Percentiles rank a stretch among this genome's conserved stretches.
Evolutionary conservation across 2,888 invertebrate genomes (phyloP).

Genomic region (Athalia circularis): DNA sequence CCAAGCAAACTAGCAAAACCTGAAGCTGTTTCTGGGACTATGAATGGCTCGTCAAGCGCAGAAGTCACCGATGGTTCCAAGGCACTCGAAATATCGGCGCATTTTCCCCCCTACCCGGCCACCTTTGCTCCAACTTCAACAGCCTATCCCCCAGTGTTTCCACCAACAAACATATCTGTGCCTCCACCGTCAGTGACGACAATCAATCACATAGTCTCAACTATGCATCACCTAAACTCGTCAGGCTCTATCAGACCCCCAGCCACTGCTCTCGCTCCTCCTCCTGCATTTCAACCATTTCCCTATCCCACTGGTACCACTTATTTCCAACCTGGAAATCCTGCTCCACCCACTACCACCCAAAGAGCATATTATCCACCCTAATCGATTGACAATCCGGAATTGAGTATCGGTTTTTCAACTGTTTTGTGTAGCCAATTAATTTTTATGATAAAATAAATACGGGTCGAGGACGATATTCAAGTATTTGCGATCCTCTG

Average conservation of each 20-base stretch:
- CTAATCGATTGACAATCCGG: conserved; percentile 52
- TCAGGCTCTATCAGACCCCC: conserved; percentile 60
- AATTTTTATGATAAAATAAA: background rate
- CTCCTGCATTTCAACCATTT: conserved; percentile 63
- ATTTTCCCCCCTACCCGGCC: conserved; percentile 65
- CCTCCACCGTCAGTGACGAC: conserved; percentile 70
- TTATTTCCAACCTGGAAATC: conserved; percentile 65
- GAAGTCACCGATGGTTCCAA: conserved; percentile 65
- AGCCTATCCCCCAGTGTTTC: conserved; percentile 69
- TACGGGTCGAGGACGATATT: background rate
- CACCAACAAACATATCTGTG: conserved; percentile 68
- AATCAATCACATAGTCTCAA: conserved; percentile 68
- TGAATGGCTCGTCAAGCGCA: conserved; percentile 66
- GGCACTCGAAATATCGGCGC: conserved; percentile 64
- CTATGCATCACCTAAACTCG: conserved; percentile 64
- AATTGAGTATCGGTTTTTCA: background rate
- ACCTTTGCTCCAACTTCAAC: conserved; percentile 63
- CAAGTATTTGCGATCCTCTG: background rate
- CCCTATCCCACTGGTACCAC: conserved; percentile 67
- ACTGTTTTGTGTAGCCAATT: background rate
- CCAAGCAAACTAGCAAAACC: conserved; percentile 67
- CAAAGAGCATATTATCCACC: conserved; percentile 69
- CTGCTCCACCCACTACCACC: conserved; percentile 62
- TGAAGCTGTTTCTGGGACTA: conserved; percentile 52
- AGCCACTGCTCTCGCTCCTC: conserved; percentile 60